Conservation (phyloP, 2,888 invertebrate species). For the Drosophila setosimentum region DNA sequence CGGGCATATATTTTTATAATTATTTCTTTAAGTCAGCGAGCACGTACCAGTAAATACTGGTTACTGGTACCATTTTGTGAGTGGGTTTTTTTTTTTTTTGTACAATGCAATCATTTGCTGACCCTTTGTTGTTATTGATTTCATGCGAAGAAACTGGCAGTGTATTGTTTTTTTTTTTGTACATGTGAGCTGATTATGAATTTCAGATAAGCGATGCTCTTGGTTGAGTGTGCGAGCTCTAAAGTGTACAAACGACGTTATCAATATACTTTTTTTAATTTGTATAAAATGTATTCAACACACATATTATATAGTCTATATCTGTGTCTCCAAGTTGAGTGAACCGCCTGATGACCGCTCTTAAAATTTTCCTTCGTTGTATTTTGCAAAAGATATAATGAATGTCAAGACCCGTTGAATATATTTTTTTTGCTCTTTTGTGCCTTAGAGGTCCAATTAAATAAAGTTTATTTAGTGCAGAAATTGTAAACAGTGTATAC, state of each 20-base stretch:
- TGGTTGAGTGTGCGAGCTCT: slow-evolving; percentile 19
- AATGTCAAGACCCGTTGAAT: slow-evolving; percentile 9
- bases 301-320: slow-evolving; percentile 2
- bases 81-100: background rate
- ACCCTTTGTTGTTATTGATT: slow-evolving; percentile 28
- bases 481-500: background rate
- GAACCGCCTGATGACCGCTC: slow-evolving; percentile 31
- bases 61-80: background rate
- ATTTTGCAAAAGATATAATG: slow-evolving; percentile 41
- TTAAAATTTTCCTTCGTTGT: slow-evolving; percentile 26
- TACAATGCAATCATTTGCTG: slow-evolving; percentile 17
- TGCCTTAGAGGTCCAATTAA: slow-evolving; percentile 25
- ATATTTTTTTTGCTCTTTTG: slow-evolving; percentile 18
- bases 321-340: slow-evolving; percentile 39
- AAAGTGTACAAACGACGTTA: slow-evolving; percentile 19
- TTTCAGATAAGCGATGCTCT: slow-evolving; percentile 54
- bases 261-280: slow-evolving; percentile 13
- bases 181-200: slow-evolving; percentile 51
- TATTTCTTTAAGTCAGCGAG: background rate
- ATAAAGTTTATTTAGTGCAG: slow-evolving; percentile 51
- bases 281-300: slow-evolving; percentile 7
- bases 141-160: slow-evolving; percentile 23
- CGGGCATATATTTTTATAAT: background rate
- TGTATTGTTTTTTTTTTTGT: slow-evolving; percentile 30
- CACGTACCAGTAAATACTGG: background rate